Conservation (phyloP, 2,113 vertebrate species). For the Todiramphus saurophagus region DNA sequence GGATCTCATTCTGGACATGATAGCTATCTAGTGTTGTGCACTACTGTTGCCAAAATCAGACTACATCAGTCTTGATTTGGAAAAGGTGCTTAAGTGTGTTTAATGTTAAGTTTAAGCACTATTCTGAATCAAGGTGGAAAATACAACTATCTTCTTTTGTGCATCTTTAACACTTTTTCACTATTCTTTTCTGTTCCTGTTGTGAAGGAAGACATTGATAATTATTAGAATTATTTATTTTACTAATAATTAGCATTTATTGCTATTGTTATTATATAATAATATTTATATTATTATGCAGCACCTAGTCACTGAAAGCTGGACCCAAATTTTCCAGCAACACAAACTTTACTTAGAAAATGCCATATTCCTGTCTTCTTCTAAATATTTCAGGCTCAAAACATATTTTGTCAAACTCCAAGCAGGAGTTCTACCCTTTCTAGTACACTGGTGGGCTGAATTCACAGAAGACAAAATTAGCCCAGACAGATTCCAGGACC, state of each 20-base stretch:
- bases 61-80: neutral
- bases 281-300: neutral
- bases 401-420: neutral
- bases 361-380: neutral
- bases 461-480: constrained; percentile 32
- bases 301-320: neutral
- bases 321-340: neutral
- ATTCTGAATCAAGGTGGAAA: neutral
- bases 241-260: no score
- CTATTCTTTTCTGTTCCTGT: neutral
- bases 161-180: neutral
- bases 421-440: neutral
- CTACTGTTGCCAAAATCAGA: neutral
- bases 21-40: neutral
- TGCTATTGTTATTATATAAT: no score
- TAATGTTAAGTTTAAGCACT: neutral
- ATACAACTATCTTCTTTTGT: neutral
- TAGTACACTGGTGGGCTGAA: neutral
- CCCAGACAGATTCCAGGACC: neutral
- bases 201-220: neutral
- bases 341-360: neutral
- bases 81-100: neutral
- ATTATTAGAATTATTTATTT: neutral
- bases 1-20: neutral
- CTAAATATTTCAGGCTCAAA: neutral